phyloP scores from a whole-genome alignment of 2,113 vertebrate species.

The Fukomys damarensis region DNA sequence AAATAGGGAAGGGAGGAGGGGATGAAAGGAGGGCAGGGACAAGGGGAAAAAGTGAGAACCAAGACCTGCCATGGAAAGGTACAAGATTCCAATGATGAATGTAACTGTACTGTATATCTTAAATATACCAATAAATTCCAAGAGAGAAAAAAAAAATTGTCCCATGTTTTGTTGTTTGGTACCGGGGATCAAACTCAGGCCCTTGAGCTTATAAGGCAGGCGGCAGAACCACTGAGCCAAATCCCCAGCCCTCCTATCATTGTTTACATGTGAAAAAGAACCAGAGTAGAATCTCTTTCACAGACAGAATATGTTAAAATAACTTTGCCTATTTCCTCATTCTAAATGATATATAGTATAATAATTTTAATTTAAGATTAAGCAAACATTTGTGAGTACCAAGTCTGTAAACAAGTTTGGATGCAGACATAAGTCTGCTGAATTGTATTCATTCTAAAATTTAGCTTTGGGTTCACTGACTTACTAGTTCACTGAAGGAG shows the following conservation, averaged over 20 bases:
- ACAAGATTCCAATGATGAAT: no score
- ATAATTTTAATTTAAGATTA: background rate
- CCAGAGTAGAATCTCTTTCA: background rate
- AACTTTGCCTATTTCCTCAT: background rate
- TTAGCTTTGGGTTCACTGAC: background rate
- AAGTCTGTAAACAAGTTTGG: background rate
- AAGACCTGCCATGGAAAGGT: no score
- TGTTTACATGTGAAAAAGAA: background rate
- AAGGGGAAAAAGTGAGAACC: no score
- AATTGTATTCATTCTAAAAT: background rate
- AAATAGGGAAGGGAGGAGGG: no score
- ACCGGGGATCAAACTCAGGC: no score
- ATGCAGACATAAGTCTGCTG: background rate
- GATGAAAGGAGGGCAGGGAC: no score
- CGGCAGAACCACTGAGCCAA: no score
- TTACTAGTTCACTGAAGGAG: background rate
- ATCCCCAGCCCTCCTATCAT: background rate
- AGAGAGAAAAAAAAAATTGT: no score
- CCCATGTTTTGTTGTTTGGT: no score
- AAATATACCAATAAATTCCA: no score
- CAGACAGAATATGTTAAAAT: background rate
- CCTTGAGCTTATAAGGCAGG: no score
- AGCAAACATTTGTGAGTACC: background rate
- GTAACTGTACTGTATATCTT: no score
- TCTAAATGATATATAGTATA: background rate